Base-by-base conservation (phyloP, 2,888 invertebrate species). In the Dasysyrphus tricinctus region DNA sequence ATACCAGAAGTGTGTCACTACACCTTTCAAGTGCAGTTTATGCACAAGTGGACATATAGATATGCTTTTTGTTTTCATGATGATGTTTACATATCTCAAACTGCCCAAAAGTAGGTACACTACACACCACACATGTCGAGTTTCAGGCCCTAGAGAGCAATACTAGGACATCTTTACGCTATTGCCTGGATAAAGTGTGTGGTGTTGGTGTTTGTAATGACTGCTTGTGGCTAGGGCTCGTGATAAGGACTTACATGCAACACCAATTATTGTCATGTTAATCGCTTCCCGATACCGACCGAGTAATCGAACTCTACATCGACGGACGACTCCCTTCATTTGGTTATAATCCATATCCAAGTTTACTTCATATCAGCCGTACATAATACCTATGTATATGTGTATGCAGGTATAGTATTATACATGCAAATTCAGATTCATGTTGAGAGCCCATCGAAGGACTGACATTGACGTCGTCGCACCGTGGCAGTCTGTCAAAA, bases 221-320 rank as follows among this genome's bases (percentile, higher is more conserved):
- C 72, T 81, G 72, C 76, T 81, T 77, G 72, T 72, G 72, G 72
- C 42, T 67, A 51, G 65, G 70, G 49, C 49, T 77, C 51, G 72
- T 76, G 76, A 81, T 81, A 81, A 77, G 81, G 72, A 77, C 72
- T 81, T 59, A 81, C 81, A 77, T 76, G 81, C 81, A 77, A 77
- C 65, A 49, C 76, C 81, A 81, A 76, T 81, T 77, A 81, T 81
- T 76, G 76, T 81, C 76, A 72, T 81, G 81, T 81, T 76, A 76
- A 81, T 81, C 72, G 76, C 65, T 70, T 72, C 47, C 69, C 44
- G 63, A 29, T 47, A 1, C 47, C 47, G 16, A 47, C 61, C 76
- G 56, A 81, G 49, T 72, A 76, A 81, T 81, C 72, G 81, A 76
- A 70, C 57, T 80, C 80, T 69, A 80, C 74, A 61, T 80, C 16